Base-by-base conservation (phyloP, 2,888 invertebrate species). In the Orthonevra nobilis region DNA sequence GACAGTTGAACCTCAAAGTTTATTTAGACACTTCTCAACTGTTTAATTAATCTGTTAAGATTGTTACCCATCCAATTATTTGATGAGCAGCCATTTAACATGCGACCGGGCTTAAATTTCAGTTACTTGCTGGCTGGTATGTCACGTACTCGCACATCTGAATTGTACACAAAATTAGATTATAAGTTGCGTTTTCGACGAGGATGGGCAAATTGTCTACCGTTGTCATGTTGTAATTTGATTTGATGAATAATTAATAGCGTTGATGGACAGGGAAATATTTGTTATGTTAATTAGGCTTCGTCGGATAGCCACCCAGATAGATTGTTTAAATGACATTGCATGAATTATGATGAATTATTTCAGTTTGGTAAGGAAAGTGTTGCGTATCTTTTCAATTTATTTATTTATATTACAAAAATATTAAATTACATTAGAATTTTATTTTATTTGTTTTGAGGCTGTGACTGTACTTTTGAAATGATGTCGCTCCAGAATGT, bases 401-500 rank as follows among this genome's bases (percentile, higher is more conserved):
- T 52, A 44, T 48, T 50, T 40, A 30, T 20, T 38, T 19, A 9
- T 26, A 19, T 28, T 12, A 48, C 5, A 40, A 50, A 63, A 60
- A 12, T 40, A 54, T 46, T 54, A 54, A 20, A 20, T n/a, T 32
- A 32, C n/a, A 28, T 14, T n/a, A 52, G 14, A 20, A 48, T 12
- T 6, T 10, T 0, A 20, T 32, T 23, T 46, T 3, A 2, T 46
- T 69, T 63, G 7, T 75, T 34, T 44, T 50, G 58, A 2, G 14
- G 17, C 48, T 30, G 52, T 0, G 69, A 54, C 34, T 84, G 82
- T 30, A 88, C 85, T 81, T 91, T 91, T 2, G 92, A 92, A 40
- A 93, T 89, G 30, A 94, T 87, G 81, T 93, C 92, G 17, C 93
- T 91, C 95, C 95, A 95, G 87, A 94, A 95, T 3, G 92, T 93